Evolutionary conservation across 2,797 vertebrate genomes (phyloP).

Genomic region (Chelon auratus): DNA sequence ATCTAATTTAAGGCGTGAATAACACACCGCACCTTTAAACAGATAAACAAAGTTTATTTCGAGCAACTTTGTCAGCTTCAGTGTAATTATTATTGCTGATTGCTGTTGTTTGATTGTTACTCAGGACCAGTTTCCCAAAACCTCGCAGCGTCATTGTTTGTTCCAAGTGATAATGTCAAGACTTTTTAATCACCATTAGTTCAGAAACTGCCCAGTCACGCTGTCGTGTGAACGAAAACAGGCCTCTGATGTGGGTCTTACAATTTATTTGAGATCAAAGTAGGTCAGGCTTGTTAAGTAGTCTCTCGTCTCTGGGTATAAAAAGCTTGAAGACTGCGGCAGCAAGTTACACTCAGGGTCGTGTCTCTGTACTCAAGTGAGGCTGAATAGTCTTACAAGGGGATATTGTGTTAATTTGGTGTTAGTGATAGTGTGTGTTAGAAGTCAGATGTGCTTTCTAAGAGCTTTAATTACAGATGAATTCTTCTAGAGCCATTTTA

Average conservation of each 20-base stretch:
- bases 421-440: neutral
- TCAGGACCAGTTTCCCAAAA: neutral
- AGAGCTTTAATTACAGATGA: slow-evolving; percentile 15
- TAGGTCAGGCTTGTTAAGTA: slow-evolving; percentile 66
- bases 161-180: neutral
- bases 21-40: neutral
- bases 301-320: slow-evolving; percentile 54
- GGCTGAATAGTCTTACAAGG: slow-evolving; percentile 12
- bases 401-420: slow-evolving; percentile 16
- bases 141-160: neutral
- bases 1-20: neutral
- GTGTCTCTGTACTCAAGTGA: slow-evolving; percentile 29
- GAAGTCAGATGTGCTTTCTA: slow-evolving; percentile 16
- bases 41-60: neutral
- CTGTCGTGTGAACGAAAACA: slow-evolving; percentile 17
- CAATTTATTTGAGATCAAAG: slow-evolving; percentile 66
- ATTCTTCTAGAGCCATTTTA: neutral
- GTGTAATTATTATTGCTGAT: neutral
- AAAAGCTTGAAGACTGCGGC: slow-evolving; percentile 58
- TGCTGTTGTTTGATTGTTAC: neutral
- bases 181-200: neutral
- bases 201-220: slow-evolving; percentile 4
- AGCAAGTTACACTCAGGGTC: slow-evolving; percentile 41
- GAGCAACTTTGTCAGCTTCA: slow-evolving; percentile 5
- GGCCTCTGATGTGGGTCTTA: slow-evolving; percentile 14